These are phyloP conservation scores for Epizoanthus ramosus DNA, from an alignment of 92 coral and sea anemone species.

Conservation along the genomic window DNA sequence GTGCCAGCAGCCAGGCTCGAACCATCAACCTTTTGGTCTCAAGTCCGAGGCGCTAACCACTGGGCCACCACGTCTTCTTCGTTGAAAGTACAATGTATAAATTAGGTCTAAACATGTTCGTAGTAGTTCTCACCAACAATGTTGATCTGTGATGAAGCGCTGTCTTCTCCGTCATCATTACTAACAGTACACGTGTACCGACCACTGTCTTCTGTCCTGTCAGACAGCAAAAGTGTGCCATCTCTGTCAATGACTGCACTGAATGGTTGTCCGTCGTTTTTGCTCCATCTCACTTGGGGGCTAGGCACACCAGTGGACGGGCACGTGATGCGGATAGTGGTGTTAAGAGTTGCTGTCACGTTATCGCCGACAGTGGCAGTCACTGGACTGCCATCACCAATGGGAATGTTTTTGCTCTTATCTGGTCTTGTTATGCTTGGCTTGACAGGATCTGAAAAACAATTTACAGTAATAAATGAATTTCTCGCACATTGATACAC, in stretches of 20 bases:
- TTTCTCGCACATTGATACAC: neutral
- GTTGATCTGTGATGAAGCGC: slow-evolving; percentile 6
- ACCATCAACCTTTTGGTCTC: too few relatives aligned
- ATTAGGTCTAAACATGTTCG: too few relatives aligned
- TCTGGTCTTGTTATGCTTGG: slow-evolving; percentile 20
- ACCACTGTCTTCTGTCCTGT: slow-evolving; percentile 10
- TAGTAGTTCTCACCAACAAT: slow-evolving; percentile 10
- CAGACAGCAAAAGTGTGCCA: slow-evolving; percentile 2
- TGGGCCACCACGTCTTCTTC: too few relatives aligned
- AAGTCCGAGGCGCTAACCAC: too few relatives aligned
- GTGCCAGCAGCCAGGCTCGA: too few relatives aligned
- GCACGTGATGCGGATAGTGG: slow-evolving; percentile 27
- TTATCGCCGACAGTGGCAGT: slow-evolving; percentile 35
- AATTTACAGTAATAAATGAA: neutral
- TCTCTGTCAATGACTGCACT: slow-evolving; percentile 1
- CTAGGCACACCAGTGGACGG: slow-evolving; percentile 29
- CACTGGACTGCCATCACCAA: slow-evolving; percentile 17
- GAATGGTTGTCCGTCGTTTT: slow-evolving; percentile 28
- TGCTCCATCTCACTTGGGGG: slow-evolving; percentile 21
- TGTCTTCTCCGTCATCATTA: slow-evolving; percentile 34
- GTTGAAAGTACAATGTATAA: too few relatives aligned
- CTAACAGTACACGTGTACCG: slow-evolving; percentile 30
- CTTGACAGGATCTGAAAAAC: slow-evolving; percentile 12
- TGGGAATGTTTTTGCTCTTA: slow-evolving; percentile 6
- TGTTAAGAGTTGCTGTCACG: slow-evolving; percentile 27